Evolutionary conservation across 37 sponge, comb jelly and placozoan genomes (phyloP).

Genomic region (Aplysina aerophoba): DNA sequence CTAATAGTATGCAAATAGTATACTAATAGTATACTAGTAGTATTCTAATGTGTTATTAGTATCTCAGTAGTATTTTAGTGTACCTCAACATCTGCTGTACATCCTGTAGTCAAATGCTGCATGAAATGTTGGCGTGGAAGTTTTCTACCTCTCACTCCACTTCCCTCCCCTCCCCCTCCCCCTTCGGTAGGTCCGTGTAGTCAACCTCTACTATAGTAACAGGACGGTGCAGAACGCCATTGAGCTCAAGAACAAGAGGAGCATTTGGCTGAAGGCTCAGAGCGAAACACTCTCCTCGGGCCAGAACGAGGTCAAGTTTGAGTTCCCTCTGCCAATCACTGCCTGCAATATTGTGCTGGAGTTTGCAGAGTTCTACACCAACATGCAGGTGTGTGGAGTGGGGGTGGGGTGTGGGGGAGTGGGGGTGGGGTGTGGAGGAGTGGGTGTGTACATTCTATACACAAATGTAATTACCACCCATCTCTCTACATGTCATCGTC

Average conservation of each 20-base stretch:
- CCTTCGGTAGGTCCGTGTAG: slow-evolving; percentile 66
- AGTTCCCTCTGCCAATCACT: slow-evolving; percentile 88
- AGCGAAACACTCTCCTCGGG: slow-evolving; percentile 60
- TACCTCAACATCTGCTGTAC: too few relatives aligned
- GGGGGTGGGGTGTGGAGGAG: slow-evolving; percentile 5
- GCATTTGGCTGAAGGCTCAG: slow-evolving; percentile 79
- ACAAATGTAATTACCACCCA: background rate
- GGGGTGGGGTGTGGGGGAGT: background rate
- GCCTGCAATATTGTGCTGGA: slow-evolving; percentile 88
- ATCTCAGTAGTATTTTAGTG: too few relatives aligned
- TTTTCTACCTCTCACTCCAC: background rate
- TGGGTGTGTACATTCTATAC: background rate
- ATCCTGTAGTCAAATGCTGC: too few relatives aligned
- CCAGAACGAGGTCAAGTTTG: slow-evolving; percentile 92
- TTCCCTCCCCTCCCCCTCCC: slow-evolving; percentile 8
- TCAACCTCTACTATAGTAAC: slow-evolving; percentile 90
- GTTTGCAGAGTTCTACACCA: slow-evolving; percentile 92
- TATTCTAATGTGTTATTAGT: too few relatives aligned
- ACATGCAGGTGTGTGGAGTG: slow-evolving; percentile 67
- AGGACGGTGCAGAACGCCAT: slow-evolving; percentile 84
- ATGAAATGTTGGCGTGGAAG: too few relatives aligned
- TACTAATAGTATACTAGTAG: too few relatives aligned
- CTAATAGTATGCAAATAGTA: too few relatives aligned
- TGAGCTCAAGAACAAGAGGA: slow-evolving; percentile 93
- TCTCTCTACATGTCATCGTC: too few relatives aligned